These are phyloP conservation scores for Goniozus legneri DNA, from an alignment of 1,140 invertebrate species.

Conservation along the genomic window DNA sequence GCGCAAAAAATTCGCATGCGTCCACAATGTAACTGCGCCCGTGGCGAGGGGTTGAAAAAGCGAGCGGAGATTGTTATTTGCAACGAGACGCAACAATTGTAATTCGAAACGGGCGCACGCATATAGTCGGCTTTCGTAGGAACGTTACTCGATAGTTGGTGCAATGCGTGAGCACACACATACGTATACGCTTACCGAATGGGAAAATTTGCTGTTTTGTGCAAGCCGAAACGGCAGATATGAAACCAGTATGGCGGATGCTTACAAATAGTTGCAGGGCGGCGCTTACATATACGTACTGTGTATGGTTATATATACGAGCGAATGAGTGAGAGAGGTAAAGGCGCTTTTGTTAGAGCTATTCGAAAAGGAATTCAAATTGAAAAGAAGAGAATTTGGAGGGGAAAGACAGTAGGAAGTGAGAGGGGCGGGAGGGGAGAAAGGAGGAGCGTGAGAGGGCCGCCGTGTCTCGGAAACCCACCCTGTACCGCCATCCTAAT, in stretches of 20 bases:
- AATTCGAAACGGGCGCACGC: conserved; percentile 29
- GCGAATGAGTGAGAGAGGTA: conserved; percentile 15
- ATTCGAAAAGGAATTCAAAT: not conserved
- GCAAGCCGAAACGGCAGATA: conserved; percentile 44
- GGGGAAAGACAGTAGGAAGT: not conserved
- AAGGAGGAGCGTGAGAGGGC: conserved; percentile 6
- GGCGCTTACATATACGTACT: conserved; percentile 28
- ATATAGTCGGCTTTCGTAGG: no score
- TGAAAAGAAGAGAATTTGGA: not conserved
- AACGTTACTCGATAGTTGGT: no score
- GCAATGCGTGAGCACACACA: no score
- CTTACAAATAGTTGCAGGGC: conserved; percentile 54
- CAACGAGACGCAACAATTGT: conserved; percentile 46
- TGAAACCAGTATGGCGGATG: conserved; percentile 54
- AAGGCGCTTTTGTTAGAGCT: conserved; percentile 1
- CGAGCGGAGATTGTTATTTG: conserved; percentile 37
- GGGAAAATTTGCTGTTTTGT: conserved; percentile 30
- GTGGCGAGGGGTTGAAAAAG: not conserved
- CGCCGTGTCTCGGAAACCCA: conserved; percentile 9
- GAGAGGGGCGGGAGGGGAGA: not conserved
- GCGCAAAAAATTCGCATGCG: no score
- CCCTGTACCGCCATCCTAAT: conserved; percentile 12
- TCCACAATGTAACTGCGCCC: not conserved
- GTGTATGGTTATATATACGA: conserved; percentile 1
- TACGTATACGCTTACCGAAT: conserved; percentile 1